Base-by-base conservation (phyloP, 2,888 invertebrate genomes). In the Pyrocoelia pectoralis region DNA sequence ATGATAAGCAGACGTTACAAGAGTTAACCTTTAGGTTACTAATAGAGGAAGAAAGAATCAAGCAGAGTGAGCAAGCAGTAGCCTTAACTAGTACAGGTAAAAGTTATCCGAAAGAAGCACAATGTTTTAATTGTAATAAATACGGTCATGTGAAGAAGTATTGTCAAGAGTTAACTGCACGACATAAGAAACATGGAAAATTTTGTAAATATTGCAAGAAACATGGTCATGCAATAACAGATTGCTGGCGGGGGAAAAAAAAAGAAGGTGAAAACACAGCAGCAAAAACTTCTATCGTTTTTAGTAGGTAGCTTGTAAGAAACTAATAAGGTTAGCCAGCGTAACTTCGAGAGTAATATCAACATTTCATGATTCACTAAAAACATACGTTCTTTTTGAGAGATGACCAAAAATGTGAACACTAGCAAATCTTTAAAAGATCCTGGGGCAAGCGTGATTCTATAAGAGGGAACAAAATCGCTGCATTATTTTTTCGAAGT, bases 231-330 rank as follows among this genome's bases (percentile, higher is more conserved):
- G 41, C 8, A 13, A 41, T 13, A 41, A 41, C 14, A 14, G 41
- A 41, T 41, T 41, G 38, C 10, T 12, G 38, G 38, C n/a, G n/a
- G 38, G 12, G 10, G 38, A 38, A 38, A 38, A 38, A 38, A n/a
- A 38, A 38, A 38, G 38, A 38, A 38, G 38, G 38, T 38, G 38
- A 38, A n/a, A 38, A n/a, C 38, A 38, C 38, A 38, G 38, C 38
- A 38, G 8, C 4, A 24, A 24, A 24, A 24, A 24, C 24, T 24
- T n/a, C n/a, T n/a, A n/a, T n/a, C n/a, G n/a, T n/a, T n/a, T n/a
- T n/a, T n/a, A n/a, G n/a, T n/a, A n/a, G n/a, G n/a, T n/a, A n/a
- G n/a, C n/a, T n/a, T n/a, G n/a, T n/a, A n/a, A n/a, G n/a, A n/a
- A n/a, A n/a, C n/a, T n/a, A n/a, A n/a, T n/a, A n/a, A n/a, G n/a